Evolutionary conservation across 2,888 invertebrate species (phyloP), one percentile per base, ranked within the genome.

Genomic region (Drosophila macrospina): DNA sequence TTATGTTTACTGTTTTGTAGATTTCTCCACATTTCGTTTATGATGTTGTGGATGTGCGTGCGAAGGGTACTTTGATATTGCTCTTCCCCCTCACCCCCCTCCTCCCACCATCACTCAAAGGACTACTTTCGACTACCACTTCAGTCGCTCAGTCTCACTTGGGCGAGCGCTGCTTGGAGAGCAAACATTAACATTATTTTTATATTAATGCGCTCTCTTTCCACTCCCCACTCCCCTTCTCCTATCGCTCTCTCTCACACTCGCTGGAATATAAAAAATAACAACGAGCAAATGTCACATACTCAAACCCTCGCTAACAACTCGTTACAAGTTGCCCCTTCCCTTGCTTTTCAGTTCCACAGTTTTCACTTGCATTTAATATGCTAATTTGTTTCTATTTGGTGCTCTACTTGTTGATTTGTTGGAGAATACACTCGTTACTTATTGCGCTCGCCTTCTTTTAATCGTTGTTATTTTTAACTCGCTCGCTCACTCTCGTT

Each of bases 111-210:
- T 1, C 20, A n/a, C n/a, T 11, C 20, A 20, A 20, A 1, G 20
- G 20, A 20, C 13, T 11, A 7, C 24, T 16, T 20, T n/a, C n/a
- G 0, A 6, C 20, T 28, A 1, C 54, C 10, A 34, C 34, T 54
- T 42, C 10, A 13, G 32, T 44, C n/a, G n/a, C 56, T 24, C 26
- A 24, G 37, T 51, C 41, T 36, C 70, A 69, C 65, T 70, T 65
- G 75, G 72, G 61, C 28, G 20, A 52, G 30, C 39, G 16, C 48
- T 44, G 37, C 50, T 36, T 61, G 60, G 61, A 64, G 70, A 70
- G 73, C 69, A 79, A 86, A 79, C 86, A 87, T 87, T 80, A 85
- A 79, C 88, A 87, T 85, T 87, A 85, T 85, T 84, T 87, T 87
- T 84, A 87, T 84, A 84, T 84, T 85, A 86, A 86, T 86, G 80